Evolutionary conservation across 2,113 vertebrate genomes (phyloP).

Genomic region (Forbesichthys agassizii): DNA sequence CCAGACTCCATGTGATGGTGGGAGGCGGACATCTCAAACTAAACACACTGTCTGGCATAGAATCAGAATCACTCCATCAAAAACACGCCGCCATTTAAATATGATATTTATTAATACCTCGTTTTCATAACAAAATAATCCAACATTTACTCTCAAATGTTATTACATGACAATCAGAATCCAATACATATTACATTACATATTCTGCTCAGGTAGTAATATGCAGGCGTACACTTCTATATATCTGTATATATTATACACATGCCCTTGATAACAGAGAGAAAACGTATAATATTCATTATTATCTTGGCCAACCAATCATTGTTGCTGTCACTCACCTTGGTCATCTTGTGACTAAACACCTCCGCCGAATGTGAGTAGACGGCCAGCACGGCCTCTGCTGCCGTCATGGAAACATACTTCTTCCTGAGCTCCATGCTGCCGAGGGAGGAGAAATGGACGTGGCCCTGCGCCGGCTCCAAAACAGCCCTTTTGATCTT

Average conservation of each 20-base stretch:
- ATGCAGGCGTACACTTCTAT: too few species aligned
- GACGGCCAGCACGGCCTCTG: conserved; percentile 70
- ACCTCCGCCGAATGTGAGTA: conserved; percentile 65
- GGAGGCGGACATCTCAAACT: background rate
- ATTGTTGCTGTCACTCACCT: conserved; percentile 53
- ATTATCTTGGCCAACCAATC: background rate
- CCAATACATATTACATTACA: too few species aligned
- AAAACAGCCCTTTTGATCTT: conserved; percentile 74
- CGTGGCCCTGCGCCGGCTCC: conserved; percentile 54
- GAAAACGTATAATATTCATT: background rate
- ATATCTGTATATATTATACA: too few species aligned
- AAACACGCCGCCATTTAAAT: background rate
- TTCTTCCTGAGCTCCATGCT: conserved; percentile 71
- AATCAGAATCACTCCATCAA: too few species aligned
- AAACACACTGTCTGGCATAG: too few species aligned
- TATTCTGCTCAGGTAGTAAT: too few species aligned
- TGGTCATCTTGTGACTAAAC: conserved; percentile 66
- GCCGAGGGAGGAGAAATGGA: conserved; percentile 45
- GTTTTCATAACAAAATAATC: background rate
- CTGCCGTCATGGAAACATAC: conserved; percentile 61
- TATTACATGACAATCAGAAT: too few species aligned
- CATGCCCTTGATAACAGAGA: too few species aligned
- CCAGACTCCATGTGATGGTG: background rate
- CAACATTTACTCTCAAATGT: background rate
- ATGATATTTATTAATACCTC: background rate